phyloP scores from a whole-genome alignment of 2,888 invertebrate genomes.

The Acronicta leporina region DNA sequence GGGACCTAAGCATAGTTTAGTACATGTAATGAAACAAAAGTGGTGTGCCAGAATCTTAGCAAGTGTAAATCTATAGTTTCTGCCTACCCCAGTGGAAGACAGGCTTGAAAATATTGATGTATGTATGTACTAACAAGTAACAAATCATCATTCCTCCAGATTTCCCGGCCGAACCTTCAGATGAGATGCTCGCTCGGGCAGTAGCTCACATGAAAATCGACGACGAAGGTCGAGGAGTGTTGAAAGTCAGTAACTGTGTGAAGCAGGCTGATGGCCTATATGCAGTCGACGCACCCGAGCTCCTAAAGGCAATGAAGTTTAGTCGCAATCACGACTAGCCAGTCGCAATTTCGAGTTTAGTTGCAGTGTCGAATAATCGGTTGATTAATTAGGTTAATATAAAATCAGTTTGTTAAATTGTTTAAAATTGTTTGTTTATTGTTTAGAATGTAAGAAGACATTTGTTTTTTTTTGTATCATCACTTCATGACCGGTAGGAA shows the following conservation, averaged over 20 bases:
- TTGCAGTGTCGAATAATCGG: too few species aligned
- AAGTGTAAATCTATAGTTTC: too few species aligned
- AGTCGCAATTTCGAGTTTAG: too few species aligned
- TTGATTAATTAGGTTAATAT: too few species aligned
- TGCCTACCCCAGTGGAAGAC: too few species aligned
- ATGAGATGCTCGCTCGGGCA: constrained; percentile 59
- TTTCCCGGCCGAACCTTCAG: constrained; percentile 61
- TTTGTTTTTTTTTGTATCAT: not conserved
- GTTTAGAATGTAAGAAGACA: too few species aligned
- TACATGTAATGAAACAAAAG: too few species aligned
- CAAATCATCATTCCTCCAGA: constrained; percentile 60
- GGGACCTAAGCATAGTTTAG: too few species aligned
- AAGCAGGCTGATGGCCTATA: constrained; percentile 57
- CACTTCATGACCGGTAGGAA: not conserved
- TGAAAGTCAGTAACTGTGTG: constrained; percentile 51
- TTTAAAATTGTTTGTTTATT: not conserved
- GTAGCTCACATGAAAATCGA: constrained; percentile 56
- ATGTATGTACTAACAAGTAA: too few species aligned
- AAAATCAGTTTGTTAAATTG: too few species aligned
- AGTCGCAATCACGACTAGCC: not conserved
- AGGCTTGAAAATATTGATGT: too few species aligned
- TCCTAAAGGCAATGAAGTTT: constrained; percentile 60
- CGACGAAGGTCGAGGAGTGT: constrained; percentile 62
- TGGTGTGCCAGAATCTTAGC: too few species aligned
- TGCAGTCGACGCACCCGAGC: constrained; percentile 62